Conservation (phyloP, 2,113 vertebrate genomes). For the Girardinichthys multiradiatus region DNA sequence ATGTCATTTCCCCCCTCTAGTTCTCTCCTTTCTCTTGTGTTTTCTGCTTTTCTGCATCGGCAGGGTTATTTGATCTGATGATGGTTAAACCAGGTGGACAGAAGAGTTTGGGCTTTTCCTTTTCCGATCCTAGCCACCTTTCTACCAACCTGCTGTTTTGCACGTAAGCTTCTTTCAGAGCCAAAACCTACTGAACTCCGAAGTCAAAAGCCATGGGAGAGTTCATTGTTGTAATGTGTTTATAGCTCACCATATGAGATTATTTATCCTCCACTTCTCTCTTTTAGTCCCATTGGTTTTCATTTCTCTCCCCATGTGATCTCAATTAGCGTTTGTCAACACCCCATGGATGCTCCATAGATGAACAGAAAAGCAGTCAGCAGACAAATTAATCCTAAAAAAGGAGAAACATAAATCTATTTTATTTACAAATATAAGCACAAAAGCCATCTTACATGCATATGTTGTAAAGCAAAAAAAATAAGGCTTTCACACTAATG, state of each 20-base stretch:
- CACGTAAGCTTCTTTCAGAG: too few species aligned
- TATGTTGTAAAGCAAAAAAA: too few species aligned
- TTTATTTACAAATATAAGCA: not conserved
- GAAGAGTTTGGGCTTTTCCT: constrained; percentile 7
- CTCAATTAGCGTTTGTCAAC: constrained; percentile 15
- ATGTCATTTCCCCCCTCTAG: not conserved
- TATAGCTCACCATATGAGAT: not conserved
- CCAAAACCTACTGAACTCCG: not conserved
- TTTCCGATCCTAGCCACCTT: constrained; percentile 17
- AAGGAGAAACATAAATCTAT: not conserved
- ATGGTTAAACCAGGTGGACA: constrained; percentile 9
- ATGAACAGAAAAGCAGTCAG: not conserved
- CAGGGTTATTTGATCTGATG: constrained; percentile 17
- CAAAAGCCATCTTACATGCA: not conserved
- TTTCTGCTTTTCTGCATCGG: constrained; percentile 1
- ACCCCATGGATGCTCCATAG: not conserved
- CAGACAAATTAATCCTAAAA: not conserved
- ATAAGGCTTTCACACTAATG: not conserved
- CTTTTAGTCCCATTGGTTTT: not conserved
- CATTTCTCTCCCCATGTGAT: not conserved
- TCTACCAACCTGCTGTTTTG: constrained; percentile 1
- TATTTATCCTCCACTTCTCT: not conserved
- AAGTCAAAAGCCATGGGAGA: not conserved
- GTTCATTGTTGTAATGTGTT: not conserved
- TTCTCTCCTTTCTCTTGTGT: not conserved